These are phyloP conservation scores for Sciurus vulgaris DNA, from an alignment of 2,797 vertebrate species.

Conservation along the genomic window DNA sequence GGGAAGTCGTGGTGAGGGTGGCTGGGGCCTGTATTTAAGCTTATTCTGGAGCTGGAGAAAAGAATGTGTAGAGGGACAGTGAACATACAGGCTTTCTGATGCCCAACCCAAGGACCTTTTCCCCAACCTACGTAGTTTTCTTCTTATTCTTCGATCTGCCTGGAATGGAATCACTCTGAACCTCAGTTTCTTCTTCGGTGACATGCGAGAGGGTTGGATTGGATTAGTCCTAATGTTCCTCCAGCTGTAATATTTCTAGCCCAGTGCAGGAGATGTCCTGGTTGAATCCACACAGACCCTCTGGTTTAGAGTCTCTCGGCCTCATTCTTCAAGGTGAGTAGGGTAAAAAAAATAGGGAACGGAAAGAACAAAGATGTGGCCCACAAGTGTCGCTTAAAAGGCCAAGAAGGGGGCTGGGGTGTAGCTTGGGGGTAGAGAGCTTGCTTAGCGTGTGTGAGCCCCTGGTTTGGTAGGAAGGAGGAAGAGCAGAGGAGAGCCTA, in stretches of 20 bases:
- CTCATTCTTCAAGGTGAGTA: background rate
- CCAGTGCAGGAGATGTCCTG: background rate
- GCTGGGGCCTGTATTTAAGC: background rate
- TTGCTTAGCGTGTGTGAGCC: background rate
- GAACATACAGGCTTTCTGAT: conserved; percentile 16
- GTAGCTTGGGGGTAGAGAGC: background rate
- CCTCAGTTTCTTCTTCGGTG: conserved; percentile 9
- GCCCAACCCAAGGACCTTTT: background rate
- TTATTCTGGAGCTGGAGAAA: conserved; percentile 24
- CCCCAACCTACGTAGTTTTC: background rate
- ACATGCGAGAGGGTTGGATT: background rate
- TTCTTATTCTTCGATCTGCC: conserved; percentile 14
- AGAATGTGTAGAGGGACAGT: conserved; percentile 1
- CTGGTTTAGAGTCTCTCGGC: background rate
- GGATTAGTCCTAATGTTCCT: background rate
- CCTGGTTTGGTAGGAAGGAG: background rate
- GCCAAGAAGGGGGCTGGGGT: background rate
- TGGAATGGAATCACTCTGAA: background rate
- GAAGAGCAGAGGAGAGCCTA: background rate
- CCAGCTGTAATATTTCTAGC: background rate
- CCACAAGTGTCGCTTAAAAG: background rate
- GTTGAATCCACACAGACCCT: background rate
- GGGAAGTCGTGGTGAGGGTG: conserved; percentile 20
- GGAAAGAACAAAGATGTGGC: background rate
- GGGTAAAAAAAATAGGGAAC: background rate